Base-by-base conservation (phyloP, 2,888 invertebrate species). In the Trichogramma dendrolimi region DNA sequence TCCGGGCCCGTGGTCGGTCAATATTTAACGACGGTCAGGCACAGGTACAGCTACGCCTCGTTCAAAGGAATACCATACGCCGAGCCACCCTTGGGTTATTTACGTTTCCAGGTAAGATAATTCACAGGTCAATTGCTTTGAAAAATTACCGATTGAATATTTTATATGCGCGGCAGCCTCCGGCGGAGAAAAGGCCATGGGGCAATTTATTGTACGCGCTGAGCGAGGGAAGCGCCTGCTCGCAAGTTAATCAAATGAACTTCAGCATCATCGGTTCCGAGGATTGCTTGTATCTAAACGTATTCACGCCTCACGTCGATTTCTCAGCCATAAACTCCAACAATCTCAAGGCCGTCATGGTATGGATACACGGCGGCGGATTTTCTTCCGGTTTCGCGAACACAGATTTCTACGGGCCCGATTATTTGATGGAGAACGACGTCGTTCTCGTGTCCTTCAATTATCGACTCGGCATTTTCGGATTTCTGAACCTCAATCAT, bases 61-160 rank as follows among this genome's bases (percentile, higher is more conserved):
- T 75, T 73, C 47, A 68, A 57, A 54, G 73, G 72, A 6, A 73
- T 75, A 42, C 71, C 70, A 14, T 74, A 68, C 51, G 74, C 66
- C 0, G 62, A 69, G 50, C 66, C 73, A 8, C 71, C 72, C 8
- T 1, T 70, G 5, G 70, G 69, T 7, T 42, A 66, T 7, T 58
- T 69, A 14, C 64, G 73, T 61, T 73, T 73, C 51, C 69, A 69
- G 69, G 73, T 72, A 66, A 40, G 3, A 49, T 10, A 40, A 40
- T 27, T 27, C 27, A 8, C 42, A 43, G 2, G 48, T 14, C 4
- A 6, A 41, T 39, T 52, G 27, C 4, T 52, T 52, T 40, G 11
- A 48, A 11, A 6, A n/a, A 14, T 48, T 5, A 11, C 48, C 5
- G 27, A 14, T 48, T 14, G 6, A 11, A 11, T 53, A 5, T 43